Evolutionary conservation across 1,140 invertebrate genomes (phyloP).

Genomic region (Heterodera carotae): DNA sequence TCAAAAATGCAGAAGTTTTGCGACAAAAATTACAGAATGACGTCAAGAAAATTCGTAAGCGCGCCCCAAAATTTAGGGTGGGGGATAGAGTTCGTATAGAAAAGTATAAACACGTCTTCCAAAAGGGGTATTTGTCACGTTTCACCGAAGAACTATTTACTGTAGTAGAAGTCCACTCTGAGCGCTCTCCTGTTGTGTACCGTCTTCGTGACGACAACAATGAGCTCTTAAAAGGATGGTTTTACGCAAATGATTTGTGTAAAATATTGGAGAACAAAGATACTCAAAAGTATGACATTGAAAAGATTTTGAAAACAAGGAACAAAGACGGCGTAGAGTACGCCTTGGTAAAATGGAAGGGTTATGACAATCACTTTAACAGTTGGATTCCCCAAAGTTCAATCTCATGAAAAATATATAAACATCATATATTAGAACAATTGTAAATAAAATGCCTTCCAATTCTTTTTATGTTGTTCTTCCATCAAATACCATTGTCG

Average conservation of each 20-base stretch:
- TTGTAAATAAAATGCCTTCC: neutral
- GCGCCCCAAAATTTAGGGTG: slow-evolving; percentile 4
- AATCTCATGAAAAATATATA: neutral
- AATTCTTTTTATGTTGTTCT: slow-evolving; percentile 4
- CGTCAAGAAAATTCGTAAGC: neutral
- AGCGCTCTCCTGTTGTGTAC: slow-evolving; percentile 5
- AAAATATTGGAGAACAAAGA: slow-evolving; percentile 44
- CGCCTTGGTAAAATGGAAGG: slow-evolving; percentile 23
- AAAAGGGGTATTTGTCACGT: slow-evolving; percentile 30
- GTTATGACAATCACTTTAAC: slow-evolving; percentile 2
- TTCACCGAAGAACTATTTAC: slow-evolving; percentile 37
- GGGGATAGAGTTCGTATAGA: slow-evolving; percentile 29
- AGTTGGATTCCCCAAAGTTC: slow-evolving; percentile 16
- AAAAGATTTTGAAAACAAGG: slow-evolving; percentile 7
- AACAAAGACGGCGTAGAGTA: slow-evolving; percentile 16
- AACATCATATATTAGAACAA: neutral
- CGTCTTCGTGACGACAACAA: slow-evolving; percentile 1
- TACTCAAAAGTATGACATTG: slow-evolving; percentile 21
- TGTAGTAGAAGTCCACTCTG: slow-evolving; percentile 13
- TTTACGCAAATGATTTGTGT: slow-evolving; percentile 37
- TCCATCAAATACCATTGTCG: neutral
- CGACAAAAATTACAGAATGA: neutral
- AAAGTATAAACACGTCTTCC: slow-evolving; percentile 33
- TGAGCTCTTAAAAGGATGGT: slow-evolving; percentile 21
- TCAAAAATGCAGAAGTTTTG: slow-evolving; percentile 30